phyloP scores from a whole-genome alignment of 2,888 invertebrate species.

The Gonocerus acuteangulatus region DNA sequence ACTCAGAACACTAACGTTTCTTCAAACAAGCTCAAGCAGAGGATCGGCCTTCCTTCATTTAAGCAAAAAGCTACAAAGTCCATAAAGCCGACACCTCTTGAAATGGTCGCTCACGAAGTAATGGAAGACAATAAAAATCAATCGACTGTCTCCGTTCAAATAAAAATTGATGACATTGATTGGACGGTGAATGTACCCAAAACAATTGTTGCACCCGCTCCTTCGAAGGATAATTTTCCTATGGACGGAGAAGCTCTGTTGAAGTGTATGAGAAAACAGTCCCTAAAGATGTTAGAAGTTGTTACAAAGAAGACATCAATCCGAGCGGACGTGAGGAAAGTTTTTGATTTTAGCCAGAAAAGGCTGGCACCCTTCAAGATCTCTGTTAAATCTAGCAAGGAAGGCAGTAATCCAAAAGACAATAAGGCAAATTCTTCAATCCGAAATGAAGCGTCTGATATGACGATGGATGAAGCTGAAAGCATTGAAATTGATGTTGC shows the following conservation, averaged over 20 bases:
- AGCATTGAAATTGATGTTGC: no score
- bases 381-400: neutral
- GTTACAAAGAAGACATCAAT: constrained; percentile 10
- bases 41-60: no score
- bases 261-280: neutral
- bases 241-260: neutral
- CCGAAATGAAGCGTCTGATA: neutral
- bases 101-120: constrained; percentile 5
- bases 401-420: neutral
- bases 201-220: neutral
- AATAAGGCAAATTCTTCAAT: neutral
- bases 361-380: neutral
- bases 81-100: constrained; percentile 7
- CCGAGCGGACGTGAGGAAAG: constrained; percentile 8
- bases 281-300: neutral
- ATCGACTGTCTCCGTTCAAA: neutral
- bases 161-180: constrained; percentile 14
- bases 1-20: no score
- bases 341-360: constrained; percentile 2
- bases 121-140: constrained; percentile 6
- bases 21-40: no score
- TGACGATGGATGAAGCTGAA: neutral
- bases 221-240: constrained; percentile 6
- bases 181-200: constrained; percentile 20
- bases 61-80: neutral